Conservation (phyloP, 2,797 vertebrate genomes). For the Hydrocynus forskahlii region DNA sequence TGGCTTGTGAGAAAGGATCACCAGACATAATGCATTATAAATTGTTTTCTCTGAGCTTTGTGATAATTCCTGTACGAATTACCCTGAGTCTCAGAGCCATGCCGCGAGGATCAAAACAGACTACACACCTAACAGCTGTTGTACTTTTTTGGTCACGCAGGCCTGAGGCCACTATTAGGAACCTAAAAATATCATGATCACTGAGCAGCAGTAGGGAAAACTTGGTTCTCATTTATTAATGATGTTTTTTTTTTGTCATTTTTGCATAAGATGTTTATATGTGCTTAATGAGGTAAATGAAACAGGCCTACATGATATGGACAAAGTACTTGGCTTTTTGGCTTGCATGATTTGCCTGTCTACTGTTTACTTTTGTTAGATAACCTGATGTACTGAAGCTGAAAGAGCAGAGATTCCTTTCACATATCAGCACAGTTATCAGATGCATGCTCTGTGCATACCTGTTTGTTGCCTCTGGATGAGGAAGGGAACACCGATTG, state of each 20-base stretch:
- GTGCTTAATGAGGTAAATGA: neutral
- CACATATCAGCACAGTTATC: too few species aligned
- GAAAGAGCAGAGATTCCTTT: too few species aligned
- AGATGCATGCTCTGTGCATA: too few species aligned
- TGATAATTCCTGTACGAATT: constrained; percentile 10
- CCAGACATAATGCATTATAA: constrained; percentile 5
- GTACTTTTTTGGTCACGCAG: constrained; percentile 9
- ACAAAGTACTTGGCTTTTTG: too few species aligned
- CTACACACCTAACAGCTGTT: constrained; percentile 41
- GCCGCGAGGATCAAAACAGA: constrained; percentile 22
- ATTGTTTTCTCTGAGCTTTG: constrained; percentile 6
- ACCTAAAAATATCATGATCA: neutral
- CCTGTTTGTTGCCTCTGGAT: too few species aligned
- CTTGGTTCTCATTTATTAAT: neutral
- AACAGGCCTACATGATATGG: too few species aligned
- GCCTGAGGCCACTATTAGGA: constrained; percentile 6
- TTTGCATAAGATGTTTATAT: neutral
- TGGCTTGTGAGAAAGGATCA: constrained; percentile 12
- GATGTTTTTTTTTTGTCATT: neutral
- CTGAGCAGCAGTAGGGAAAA: neutral
- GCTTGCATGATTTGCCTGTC: too few species aligned
- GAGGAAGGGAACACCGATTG: too few species aligned
- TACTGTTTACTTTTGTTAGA: too few species aligned
- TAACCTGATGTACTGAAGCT: too few species aligned
- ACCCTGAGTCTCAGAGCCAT: neutral